Base-by-base conservation (phyloP, 1,140 invertebrate species). In the Bombyx mandarina region DNA sequence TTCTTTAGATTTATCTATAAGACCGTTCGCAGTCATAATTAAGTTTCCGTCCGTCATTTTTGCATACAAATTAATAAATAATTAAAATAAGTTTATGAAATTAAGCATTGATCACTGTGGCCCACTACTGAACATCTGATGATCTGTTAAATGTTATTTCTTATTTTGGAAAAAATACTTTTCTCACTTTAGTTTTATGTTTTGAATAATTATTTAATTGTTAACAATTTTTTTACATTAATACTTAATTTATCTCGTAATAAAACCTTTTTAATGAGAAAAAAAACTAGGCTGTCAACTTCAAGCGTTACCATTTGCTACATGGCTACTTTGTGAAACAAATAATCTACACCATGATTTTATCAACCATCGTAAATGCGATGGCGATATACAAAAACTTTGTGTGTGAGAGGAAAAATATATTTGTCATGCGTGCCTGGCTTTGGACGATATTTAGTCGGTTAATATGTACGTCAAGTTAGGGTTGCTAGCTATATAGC, bases 1-100 rank as follows among this genome's bases (percentile, higher is more conserved):
- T 75, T 93, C 91, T 81, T 93, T 93, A 52, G 89, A 89, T 70
- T 93, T 93, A 65, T 92, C 91, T 53, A 82, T 63, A 43, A 81
- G 60, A n/a, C 73, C 77, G 64, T 80, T 82, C 54, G 69, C 53
- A 54, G 72, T 63, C 80, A 86, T 83, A 42, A 66, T 60, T 66
- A 74, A 58, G 69, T 79, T 85, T 52, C 56, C 75, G 54, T 87
- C 84, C 69, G 78, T 82, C 82, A 85, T 87, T 69, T 71, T 77
- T 56, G 52, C 43, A 35, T 49, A 61, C 45, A 64, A 66, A 57
- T 67, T 66, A 72, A 69, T 71, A 52, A 66, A 66, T 59, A 75
- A 68, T 56, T 77, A 76, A 79, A 68, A 73, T 63, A 71, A 73
- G 73, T 69, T 70, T 64, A 56, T 77, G 78, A 77, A 78, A 79